Evolutionary conservation across 2,888 invertebrate genomes (phyloP).

Genomic region (Eristalinus aeneus): DNA sequence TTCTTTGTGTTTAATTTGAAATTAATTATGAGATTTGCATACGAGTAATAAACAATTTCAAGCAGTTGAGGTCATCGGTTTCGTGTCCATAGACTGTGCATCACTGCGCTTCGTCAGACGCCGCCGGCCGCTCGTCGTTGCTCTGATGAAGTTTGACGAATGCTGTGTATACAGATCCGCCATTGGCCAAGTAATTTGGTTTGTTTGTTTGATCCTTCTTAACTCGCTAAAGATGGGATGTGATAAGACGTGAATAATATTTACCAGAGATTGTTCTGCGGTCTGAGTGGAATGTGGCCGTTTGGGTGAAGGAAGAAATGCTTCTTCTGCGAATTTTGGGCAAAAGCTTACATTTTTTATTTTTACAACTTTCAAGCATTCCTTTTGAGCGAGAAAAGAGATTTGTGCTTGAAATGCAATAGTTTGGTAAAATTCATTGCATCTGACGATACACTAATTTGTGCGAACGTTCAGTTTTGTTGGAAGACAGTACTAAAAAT

Average conservation of each 20-base stretch:
- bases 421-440: no score
- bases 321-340: no score
- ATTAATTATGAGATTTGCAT: slow-evolving; percentile 18
- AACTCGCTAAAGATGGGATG: not conserved
- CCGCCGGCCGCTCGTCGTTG: not conserved
- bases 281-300: not conserved
- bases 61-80: slow-evolving; percentile 13
- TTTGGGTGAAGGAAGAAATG: no score
- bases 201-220: not conserved
- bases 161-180: not conserved
- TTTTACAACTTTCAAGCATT: no score
- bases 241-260: not conserved
- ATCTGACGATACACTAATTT: no score
- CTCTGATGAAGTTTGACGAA: not conserved
- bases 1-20: slow-evolving; percentile 6
- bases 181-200: not conserved
- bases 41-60: not conserved
- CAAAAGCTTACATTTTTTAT: no score
- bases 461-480: no score
- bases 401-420: no score
- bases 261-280: not conserved
- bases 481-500: no score
- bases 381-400: no score
- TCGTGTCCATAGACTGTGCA: not conserved
- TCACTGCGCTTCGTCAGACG: not conserved